These are phyloP conservation scores for Ornithoptera alexandrae DNA, from an alignment of 2,888 invertebrate species.

Conservation along the genomic window DNA sequence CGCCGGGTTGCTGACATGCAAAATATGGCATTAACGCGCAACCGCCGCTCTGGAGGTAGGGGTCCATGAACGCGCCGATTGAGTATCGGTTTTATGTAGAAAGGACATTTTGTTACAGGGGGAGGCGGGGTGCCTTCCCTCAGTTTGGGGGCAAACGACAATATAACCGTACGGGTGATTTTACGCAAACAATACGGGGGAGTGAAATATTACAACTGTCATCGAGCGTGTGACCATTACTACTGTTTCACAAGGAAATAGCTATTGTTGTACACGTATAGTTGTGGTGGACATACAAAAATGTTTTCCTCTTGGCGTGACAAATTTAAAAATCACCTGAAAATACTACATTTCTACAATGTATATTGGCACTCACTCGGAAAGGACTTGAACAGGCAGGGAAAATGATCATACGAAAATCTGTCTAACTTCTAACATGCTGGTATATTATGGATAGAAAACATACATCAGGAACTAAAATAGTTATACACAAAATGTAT, in stretches of 20 bases:
- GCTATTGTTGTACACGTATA: neutral
- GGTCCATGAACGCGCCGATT: slow-evolving; percentile 10
- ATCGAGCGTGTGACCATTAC: neutral
- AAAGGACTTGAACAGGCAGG: neutral
- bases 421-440: neutral
- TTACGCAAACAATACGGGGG: neutral
- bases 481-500: neutral
- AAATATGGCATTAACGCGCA: slow-evolving; percentile 25
- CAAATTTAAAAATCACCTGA: neutral
- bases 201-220: neutral
- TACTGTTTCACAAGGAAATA: neutral
- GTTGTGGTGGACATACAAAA: neutral
- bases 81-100: slow-evolving; percentile 14
- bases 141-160: too few species aligned
- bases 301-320: neutral
- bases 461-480: neutral
- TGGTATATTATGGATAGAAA: neutral
- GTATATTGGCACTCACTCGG: neutral
- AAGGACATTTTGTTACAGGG: neutral
- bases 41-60: slow-evolving; percentile 29
- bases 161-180: too few species aligned
- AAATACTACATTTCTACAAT: neutral
- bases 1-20: slow-evolving; percentile 20
- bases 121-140: too few species aligned
- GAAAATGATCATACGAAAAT: neutral